Conservation (phyloP, 1,140 invertebrate species). For the Brachionus sp. region DNA sequence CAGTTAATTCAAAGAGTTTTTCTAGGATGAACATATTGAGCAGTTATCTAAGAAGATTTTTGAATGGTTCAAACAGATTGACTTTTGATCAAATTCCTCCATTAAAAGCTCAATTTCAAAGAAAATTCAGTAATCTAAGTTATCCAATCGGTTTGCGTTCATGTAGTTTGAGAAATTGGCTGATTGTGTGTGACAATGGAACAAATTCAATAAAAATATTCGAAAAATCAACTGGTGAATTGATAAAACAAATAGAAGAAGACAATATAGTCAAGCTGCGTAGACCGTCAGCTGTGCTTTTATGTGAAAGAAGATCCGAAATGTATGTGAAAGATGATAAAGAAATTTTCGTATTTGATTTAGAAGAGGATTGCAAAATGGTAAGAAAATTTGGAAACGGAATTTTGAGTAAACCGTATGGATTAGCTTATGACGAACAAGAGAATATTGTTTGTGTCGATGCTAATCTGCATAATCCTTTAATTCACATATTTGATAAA, state of each 20-base stretch:
- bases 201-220: slow-evolving; percentile 39
- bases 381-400: not conserved
- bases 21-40: not conserved
- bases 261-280: not conserved
- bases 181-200: slow-evolving; percentile 35
- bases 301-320: not conserved
- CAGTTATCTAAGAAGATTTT: not conserved
- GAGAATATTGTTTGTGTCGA: slow-evolving; percentile 12
- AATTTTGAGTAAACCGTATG: slow-evolving; percentile 1
- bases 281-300: not conserved
- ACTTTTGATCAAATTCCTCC: not conserved
- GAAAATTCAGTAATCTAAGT: not conserved
- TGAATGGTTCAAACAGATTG: not conserved
- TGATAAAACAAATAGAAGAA: not conserved
- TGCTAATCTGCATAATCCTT: not conserved
- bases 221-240: not conserved
- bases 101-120: slow-evolving; percentile 24
- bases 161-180: slow-evolving; percentile 26
- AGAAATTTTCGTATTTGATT: slow-evolving; percentile 40
- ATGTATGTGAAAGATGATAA: slow-evolving; percentile 37
- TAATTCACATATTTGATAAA: not conserved
- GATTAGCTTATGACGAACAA: slow-evolving; percentile 1
- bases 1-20: not conserved
- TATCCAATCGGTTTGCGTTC: slow-evolving; percentile 26
- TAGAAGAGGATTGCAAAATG: slow-evolving; percentile 4